Percentiles rank a stretch among this genome's conserved stretches.
Evolutionary conservation across 1,140 invertebrate species (phyloP).

Genomic region (Hyles euphorbiae): DNA sequence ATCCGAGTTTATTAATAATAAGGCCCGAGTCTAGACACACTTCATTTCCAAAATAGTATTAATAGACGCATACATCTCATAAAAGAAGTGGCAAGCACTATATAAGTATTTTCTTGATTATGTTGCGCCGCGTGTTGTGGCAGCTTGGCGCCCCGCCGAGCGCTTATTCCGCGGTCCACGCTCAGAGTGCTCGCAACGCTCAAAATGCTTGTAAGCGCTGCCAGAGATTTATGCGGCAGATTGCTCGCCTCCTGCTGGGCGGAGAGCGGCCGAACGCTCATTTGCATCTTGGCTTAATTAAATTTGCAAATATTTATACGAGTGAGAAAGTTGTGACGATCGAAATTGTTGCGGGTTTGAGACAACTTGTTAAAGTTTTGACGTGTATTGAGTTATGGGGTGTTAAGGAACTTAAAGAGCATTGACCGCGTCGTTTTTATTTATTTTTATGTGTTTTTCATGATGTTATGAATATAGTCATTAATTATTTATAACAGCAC

Average conservation of each 20-base stretch:
- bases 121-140: neutral
- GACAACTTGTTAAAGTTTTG: neutral
- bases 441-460: no score
- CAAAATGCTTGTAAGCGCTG: neutral
- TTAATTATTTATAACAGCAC: neutral
- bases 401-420: no score
- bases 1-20: no score
- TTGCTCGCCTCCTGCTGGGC: neutral
- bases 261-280: neutral
- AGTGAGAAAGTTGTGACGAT: no score
- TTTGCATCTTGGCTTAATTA: conserved; percentile 1
- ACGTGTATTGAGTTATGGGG: neutral
- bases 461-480: conserved; percentile 3
- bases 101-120: no score
- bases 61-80: no score
- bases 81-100: no score
- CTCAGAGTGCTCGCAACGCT: neutral
- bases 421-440: no score
- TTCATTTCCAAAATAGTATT: no score
- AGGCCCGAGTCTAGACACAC: no score
- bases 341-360: neutral
- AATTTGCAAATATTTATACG: neutral
- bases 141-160: conserved; percentile 6
- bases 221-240: conserved; percentile 8
- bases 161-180: neutral